phyloP scores from a whole-genome alignment of 2,888 invertebrate species.

The Tenthredo mesomela region DNA sequence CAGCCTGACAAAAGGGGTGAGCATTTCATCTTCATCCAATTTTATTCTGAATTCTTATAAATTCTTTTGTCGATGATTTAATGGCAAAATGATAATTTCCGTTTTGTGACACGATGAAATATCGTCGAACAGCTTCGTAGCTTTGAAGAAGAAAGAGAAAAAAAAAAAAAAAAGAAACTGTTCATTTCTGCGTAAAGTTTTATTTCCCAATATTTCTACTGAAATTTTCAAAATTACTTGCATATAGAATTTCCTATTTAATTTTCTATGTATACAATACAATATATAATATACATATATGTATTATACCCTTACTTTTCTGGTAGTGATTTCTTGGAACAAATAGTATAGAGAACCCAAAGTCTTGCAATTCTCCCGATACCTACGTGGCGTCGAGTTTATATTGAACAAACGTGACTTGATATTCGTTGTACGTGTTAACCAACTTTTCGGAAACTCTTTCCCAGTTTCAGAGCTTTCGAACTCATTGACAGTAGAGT shows the following conservation, averaged over 20 bases:
- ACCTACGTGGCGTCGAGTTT: not conserved
- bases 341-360: not conserved
- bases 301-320: not conserved
- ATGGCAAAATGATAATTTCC: not conserved
- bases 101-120: not conserved
- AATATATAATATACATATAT: too few species aligned
- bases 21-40: constrained; percentile 5
- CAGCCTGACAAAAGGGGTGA: not conserved
- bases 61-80: not conserved
- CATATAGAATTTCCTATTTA: not conserved
- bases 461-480: not conserved
- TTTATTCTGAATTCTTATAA: not conserved
- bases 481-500: not conserved
- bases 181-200: not conserved
- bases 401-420: constrained; percentile 37
- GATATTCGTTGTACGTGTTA: constrained; percentile 23
- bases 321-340: not conserved
- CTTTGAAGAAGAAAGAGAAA: not conserved
- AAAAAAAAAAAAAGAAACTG: not conserved
- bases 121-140: not conserved
- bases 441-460: constrained; percentile 11
- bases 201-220: not conserved
- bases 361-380: not conserved
- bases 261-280: too few species aligned
- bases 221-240: not conserved